phyloP scores from a whole-genome alignment of 2,113 vertebrate species.

The Bubo blakistoni region DNA sequence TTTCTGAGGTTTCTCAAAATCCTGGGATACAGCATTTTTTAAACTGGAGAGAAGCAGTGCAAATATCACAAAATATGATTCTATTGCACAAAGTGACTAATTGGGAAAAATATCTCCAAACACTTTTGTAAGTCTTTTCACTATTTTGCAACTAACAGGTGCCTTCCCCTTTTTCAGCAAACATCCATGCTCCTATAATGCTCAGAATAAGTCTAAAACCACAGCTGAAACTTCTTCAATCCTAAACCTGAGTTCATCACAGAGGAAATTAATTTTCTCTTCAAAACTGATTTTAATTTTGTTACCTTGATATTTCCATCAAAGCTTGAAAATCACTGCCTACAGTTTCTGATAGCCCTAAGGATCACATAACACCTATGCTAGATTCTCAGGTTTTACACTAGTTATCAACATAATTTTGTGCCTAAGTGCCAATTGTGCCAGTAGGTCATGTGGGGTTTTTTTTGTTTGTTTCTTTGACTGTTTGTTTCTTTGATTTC shows the following conservation, averaged over 20 bases:
- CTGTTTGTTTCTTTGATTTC: background rate
- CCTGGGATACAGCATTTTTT: background rate
- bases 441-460: fast-evolving
- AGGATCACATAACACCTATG: background rate
- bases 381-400: background rate
- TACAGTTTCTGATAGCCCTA: background rate
- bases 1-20: background rate
- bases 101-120: background rate
- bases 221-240: background rate
- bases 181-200: background rate
- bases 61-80: background rate
- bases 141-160: background rate
- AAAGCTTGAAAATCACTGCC: background rate
- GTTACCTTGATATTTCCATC: background rate
- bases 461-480: background rate
- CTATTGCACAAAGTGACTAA: background rate
- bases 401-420: background rate
- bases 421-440: background rate
- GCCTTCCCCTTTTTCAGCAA: background rate
- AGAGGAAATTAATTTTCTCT: background rate
- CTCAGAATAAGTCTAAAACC: background rate
- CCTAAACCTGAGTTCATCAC: background rate
- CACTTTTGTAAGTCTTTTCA: background rate
- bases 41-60: background rate
- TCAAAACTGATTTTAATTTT: background rate